phyloP scores from a whole-genome alignment of 2,888 invertebrate species.

The Morpho achilles region DNA sequence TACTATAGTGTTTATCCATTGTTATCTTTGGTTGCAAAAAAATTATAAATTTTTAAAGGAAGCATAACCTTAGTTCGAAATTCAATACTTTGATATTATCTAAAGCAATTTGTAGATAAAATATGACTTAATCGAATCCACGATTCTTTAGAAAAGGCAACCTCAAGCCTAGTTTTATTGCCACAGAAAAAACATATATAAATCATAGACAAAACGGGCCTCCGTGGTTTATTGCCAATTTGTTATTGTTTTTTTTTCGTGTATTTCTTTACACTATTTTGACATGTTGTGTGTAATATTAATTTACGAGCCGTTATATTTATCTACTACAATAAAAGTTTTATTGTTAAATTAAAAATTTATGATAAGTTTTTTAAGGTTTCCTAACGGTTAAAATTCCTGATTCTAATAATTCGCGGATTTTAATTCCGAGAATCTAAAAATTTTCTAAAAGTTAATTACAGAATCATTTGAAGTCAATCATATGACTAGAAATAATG shows the following conservation, averaged over 20 bases:
- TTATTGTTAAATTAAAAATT: conserved; percentile 11
- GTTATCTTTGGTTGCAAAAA: not conserved
- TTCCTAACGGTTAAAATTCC: too few relatives aligned
- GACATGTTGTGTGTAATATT: conserved; percentile 26
- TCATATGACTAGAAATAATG: too few relatives aligned
- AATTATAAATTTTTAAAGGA: not conserved
- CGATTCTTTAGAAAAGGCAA: conserved; percentile 30
- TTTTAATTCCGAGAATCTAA: too few relatives aligned
- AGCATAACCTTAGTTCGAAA: conserved; percentile 24
- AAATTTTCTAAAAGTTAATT: too few relatives aligned
- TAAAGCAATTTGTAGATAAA: conserved; percentile 66
- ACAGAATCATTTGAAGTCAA: too few relatives aligned
- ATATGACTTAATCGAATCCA: conserved; percentile 66
- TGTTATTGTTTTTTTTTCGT: conserved; percentile 42
- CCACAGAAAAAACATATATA: conserved; percentile 36
- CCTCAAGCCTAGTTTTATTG: conserved; percentile 32
- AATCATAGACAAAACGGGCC: conserved; percentile 43
- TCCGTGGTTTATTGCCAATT: conserved; percentile 49
- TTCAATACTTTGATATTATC: conserved; percentile 54
- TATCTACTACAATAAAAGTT: conserved; percentile 13
- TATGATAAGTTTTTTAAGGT: not conserved
- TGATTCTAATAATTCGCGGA: too few relatives aligned
- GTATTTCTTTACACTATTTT: conserved; percentile 37
- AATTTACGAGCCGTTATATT: conserved; percentile 21
- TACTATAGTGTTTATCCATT: too few relatives aligned